Base-by-base conservation (phyloP, 2,888 invertebrate species). In the Volucella inanis region DNA sequence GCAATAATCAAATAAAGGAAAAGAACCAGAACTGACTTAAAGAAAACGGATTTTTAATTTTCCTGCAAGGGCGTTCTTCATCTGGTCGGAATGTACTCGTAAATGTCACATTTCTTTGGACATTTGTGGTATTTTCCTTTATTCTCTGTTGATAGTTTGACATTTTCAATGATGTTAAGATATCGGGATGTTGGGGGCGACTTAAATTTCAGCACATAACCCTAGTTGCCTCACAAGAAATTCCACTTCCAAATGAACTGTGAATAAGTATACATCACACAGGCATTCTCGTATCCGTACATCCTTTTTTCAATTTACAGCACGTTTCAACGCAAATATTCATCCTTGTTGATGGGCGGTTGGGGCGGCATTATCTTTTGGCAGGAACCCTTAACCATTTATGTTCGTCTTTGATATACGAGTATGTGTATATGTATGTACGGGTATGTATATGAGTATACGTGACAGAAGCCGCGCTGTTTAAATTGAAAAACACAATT, bases 211-310 rank as follows among this genome's bases (percentile, higher is more conserved):
- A 45, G 41, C 68, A 57, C 72, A 57, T 41, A 74, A 67, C 65
- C 64, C 52, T 52, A 38, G 52, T 62, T 43, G 49, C 67, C 72
- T 57, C 8, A 38, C 12, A 43, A 74, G 57, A 59, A 70, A 79
- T 75, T 75, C 80, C 75, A 61, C 54, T 80, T 84, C 74, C 79
- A 84, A 84, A 84, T 84, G 84, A 79, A 80, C 84, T 80, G 80
- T 67, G 80, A 76, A 84, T 75, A 70, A 41, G 54, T 70, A 31
- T 31, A 31, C 6, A 31, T 31, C 31, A 31, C 31, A 31, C 31
- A 31, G 31, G 31, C 31, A 6, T 31, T 31, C 6, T 31, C 6
- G 31, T 31, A 31, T 31, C 31, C 59, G 22, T 43, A 61, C 43
- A 64, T 65, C 52, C 80, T 61, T 80, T 50, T 84, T 84, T 79